Evolutionary conservation across 2,113 vertebrate genomes (phyloP).

Genomic region (Charadrius vociferus): DNA sequence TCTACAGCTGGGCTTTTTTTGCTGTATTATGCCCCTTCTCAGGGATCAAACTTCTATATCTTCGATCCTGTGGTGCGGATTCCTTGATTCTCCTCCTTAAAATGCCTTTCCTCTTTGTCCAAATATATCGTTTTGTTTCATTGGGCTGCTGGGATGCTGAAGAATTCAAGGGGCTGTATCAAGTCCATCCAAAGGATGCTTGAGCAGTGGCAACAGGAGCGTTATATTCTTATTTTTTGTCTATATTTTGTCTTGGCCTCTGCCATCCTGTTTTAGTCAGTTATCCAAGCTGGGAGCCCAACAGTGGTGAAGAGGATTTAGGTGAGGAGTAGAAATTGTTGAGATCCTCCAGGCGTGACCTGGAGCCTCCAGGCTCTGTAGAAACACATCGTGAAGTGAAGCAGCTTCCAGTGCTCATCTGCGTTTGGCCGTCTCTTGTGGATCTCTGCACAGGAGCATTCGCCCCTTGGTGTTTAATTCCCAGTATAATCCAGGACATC

Average conservation of each 20-base stretch:
- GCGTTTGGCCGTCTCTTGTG: background rate
- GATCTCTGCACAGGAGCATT: background rate
- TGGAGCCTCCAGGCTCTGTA: background rate
- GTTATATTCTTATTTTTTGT: background rate
- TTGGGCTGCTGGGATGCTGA: background rate
- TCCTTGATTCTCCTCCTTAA: background rate
- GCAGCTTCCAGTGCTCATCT: background rate
- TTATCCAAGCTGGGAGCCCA: background rate
- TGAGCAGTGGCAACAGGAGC: background rate
- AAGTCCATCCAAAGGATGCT: background rate
- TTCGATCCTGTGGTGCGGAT: background rate
- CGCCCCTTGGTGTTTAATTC: background rate
- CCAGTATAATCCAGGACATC: background rate
- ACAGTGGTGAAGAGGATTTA: background rate
- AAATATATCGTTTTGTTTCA: background rate
- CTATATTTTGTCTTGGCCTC: background rate
- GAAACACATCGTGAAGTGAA: accelerated
- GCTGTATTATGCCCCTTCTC: background rate
- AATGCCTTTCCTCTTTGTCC: background rate
- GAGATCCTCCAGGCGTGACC: background rate
- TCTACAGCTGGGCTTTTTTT: background rate
- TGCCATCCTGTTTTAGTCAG: background rate
- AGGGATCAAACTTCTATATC: background rate
- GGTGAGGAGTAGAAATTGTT: background rate
- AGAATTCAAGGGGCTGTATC: background rate